Evolutionary conservation across 1,140 invertebrate genomes (phyloP).

Genomic region (Microplitis demolitor): DNA sequence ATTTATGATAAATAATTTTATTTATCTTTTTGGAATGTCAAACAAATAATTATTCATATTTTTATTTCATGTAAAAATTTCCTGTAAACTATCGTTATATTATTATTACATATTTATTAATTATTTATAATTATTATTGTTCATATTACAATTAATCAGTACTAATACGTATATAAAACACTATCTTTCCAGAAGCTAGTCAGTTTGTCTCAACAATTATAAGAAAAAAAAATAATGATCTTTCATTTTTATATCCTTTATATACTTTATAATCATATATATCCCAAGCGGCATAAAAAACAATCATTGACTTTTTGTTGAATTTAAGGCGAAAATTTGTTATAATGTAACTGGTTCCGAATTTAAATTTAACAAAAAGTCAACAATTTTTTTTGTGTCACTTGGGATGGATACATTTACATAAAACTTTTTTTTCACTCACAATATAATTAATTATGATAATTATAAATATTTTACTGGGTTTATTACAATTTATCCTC

Average conservation of each 20-base stretch:
- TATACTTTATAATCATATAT: too few relatives aligned
- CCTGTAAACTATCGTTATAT: background rate
- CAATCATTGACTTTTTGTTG: too few relatives aligned
- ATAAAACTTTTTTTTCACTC: too few relatives aligned
- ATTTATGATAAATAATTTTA: constrained; percentile 7
- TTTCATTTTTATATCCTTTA: background rate
- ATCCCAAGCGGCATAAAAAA: too few relatives aligned
- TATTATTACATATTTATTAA: background rate
- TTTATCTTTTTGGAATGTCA: background rate
- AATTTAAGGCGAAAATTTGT: too few relatives aligned
- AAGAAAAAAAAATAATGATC: constrained; percentile 3
- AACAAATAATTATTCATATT: background rate
- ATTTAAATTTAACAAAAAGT: too few relatives aligned
- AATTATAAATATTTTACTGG: background rate
- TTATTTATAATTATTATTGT: background rate
- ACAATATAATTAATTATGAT: background rate
- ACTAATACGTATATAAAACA: constrained; percentile 8
- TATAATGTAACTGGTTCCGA: too few relatives aligned
- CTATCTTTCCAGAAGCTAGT: constrained; percentile 14
- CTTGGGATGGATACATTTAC: too few relatives aligned
- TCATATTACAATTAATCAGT: constrained; percentile 9
- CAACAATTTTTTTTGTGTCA: too few relatives aligned
- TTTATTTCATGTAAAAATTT: background rate
- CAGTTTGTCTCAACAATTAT: background rate
- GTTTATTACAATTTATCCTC: background rate